phyloP scores from a whole-genome alignment of 2,797 vertebrate genomes.

The Melanotaenia pygmaea region DNA sequence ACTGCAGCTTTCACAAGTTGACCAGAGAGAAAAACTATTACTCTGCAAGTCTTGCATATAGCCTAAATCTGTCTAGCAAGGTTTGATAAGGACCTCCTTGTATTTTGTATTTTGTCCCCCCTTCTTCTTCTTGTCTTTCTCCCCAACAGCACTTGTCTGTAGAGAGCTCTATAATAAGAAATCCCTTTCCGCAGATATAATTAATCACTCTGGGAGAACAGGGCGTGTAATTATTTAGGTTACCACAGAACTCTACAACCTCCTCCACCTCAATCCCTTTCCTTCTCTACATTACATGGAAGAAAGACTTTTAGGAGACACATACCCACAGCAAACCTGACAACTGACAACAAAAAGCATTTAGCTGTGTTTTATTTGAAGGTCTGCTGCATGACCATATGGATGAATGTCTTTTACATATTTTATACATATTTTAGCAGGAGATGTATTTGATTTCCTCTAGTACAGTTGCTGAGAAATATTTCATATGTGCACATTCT shows the following conservation, averaged over 20 bases:
- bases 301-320: slow-evolving; percentile 47
- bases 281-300: slow-evolving; percentile 37
- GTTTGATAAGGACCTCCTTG: slow-evolving; percentile 81
- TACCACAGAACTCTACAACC: slow-evolving; percentile 79
- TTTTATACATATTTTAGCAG: slow-evolving; percentile 5
- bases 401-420: background rate
- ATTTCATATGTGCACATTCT: background rate
- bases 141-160: slow-evolving; percentile 73
- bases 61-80: slow-evolving; percentile 83
- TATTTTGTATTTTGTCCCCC: slow-evolving; percentile 60
- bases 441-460: background rate
- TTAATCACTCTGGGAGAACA: slow-evolving; percentile 88
- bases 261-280: slow-evolving; percentile 39
- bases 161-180: slow-evolving; percentile 86
- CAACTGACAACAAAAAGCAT: slow-evolving; percentile 18
- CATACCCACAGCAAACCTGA: slow-evolving; percentile 25
- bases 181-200: slow-evolving; percentile 85
- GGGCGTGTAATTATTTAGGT: slow-evolving; percentile 88
- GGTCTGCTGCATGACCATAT: background rate
- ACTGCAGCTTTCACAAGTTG: slow-evolving; percentile 51
- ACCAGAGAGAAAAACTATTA: slow-evolving; percentile 70
- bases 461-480: background rate
- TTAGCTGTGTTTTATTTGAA: slow-evolving; percentile 20
- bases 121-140: slow-evolving; percentile 52
- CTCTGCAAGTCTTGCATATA: slow-evolving; percentile 71